Evolutionary conservation across 2,888 invertebrate genomes (phyloP), one percentile per base, ranked within the genome.

Genomic region (Rugalucina vietnamica): DNA sequence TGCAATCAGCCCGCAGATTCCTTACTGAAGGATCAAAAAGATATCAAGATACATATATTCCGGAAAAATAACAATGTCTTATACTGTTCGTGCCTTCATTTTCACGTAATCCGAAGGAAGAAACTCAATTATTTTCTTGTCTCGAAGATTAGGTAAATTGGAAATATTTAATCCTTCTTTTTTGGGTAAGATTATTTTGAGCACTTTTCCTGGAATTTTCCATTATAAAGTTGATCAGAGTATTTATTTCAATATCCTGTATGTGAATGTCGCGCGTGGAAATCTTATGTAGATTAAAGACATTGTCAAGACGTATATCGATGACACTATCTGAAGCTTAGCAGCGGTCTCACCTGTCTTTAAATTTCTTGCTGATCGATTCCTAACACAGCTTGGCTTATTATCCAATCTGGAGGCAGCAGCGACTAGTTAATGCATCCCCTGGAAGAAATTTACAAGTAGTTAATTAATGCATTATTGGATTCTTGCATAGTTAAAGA

Each of bases 171-270:
- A 86, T 81, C 81, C 86, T 80, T 60, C 1, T 60, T 76, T 80
- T 74, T 74, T 72, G 65, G 70, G 75, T n/a, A 37, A 82, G 86
- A 83, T 86, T 72, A 86, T 81, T 79, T 60, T 36, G 79, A 29
- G 73, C 82, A 81, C 75, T 86, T 82, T 76, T 72, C 78, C 77
- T 80, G 81, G 71, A 70, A 79, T 76, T 54, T 75, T 87, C 79
- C 83, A 87, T 87, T 87, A 83, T 79, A 49, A n/a, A 76, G 72
- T 57, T 79, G 76, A 85, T 82, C 76, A 78, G 50, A 50, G 74
- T 39, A 79, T 77, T 79, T 79, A 84, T 74, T 60, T 49, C 87
- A 85, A 84, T 85, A 85, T 86, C 88, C 84, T 82, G 54, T 29
- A 39, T 29, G 71, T 76, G 82, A 78, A 81, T 76, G 21, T 39